Evolutionary conservation across 2,797 vertebrate species (phyloP).

Genomic region (Sorex maritimensis): DNA sequence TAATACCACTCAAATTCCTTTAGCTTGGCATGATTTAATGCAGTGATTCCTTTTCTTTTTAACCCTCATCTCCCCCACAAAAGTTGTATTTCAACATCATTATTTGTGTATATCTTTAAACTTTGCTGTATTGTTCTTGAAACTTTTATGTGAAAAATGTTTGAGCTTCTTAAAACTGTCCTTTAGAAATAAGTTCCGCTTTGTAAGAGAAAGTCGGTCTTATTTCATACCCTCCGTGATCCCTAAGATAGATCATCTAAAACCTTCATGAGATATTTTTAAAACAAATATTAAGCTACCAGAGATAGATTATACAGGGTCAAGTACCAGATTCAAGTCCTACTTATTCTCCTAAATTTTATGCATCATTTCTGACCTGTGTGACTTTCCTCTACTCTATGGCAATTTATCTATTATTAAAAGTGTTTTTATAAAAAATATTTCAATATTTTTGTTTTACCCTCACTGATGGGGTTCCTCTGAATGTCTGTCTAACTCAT

Average conservation of each 20-base stretch:
- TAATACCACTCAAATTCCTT: too few relatives aligned
- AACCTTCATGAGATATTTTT: neutral
- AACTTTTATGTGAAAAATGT: neutral
- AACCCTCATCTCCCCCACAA: too few relatives aligned
- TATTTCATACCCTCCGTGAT: neutral
- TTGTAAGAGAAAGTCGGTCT: neutral
- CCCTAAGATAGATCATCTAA: neutral
- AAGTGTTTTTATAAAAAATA: neutral
- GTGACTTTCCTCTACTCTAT: neutral
- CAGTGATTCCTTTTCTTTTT: too few relatives aligned
- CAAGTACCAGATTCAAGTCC: neutral
- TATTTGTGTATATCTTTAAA: neutral
- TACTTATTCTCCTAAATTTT: neutral
- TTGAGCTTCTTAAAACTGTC: neutral
- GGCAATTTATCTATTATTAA: neutral
- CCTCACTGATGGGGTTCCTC: neutral
- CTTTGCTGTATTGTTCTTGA: neutral
- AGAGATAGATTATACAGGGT: neutral
- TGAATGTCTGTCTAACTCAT: slow-evolving; percentile 6
- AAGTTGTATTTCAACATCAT: neutral
- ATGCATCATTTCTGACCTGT: neutral
- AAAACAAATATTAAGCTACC: neutral
- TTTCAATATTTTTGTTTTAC: slow-evolving; percentile 26
- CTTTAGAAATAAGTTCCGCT: neutral
- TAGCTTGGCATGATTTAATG: too few relatives aligned